phyloP scores from a whole-genome alignment of 2,888 invertebrate genomes.

The Heliconius sara region DNA sequence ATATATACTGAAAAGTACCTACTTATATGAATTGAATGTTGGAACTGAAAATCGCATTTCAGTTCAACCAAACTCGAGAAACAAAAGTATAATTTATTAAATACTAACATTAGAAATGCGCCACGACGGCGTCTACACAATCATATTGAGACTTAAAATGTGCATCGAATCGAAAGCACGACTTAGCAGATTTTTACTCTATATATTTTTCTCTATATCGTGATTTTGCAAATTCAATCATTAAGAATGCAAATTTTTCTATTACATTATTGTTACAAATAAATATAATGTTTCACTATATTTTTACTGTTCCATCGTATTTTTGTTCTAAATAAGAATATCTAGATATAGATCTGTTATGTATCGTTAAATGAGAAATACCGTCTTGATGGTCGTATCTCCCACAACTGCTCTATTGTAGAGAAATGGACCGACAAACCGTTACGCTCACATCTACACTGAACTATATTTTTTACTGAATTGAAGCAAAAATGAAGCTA shows the following conservation, averaged over 20 bases:
- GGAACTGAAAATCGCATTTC: not conserved
- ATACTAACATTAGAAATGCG: not conserved
- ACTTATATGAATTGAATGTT: not conserved
- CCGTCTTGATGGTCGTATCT: constrained; percentile 59
- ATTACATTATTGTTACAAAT: not conserved
- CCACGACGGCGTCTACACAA: constrained; percentile 4
- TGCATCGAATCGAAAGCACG: not conserved
- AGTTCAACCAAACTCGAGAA: not conserved
- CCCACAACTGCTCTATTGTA: constrained; percentile 59
- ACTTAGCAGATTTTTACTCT: not conserved
- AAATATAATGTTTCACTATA: not conserved
- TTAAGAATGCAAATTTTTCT: not conserved
- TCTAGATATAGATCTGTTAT: constrained; percentile 45
- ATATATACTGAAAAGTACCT: not conserved
- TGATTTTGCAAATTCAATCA: not conserved
- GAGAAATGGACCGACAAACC: constrained; percentile 54
- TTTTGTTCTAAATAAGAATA: not conserved
- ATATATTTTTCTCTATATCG: not conserved
- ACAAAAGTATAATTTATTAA: not conserved
- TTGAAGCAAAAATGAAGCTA: constrained; percentile 11
- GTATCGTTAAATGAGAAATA: constrained; percentile 72
- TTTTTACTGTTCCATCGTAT: not conserved
- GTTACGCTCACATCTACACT: constrained; percentile 60
- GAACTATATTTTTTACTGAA: constrained; percentile 61
- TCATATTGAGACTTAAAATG: not conserved